phyloP scores from a whole-genome alignment of 2,797 vertebrate genomes.

The Erethizon dorsatum region DNA sequence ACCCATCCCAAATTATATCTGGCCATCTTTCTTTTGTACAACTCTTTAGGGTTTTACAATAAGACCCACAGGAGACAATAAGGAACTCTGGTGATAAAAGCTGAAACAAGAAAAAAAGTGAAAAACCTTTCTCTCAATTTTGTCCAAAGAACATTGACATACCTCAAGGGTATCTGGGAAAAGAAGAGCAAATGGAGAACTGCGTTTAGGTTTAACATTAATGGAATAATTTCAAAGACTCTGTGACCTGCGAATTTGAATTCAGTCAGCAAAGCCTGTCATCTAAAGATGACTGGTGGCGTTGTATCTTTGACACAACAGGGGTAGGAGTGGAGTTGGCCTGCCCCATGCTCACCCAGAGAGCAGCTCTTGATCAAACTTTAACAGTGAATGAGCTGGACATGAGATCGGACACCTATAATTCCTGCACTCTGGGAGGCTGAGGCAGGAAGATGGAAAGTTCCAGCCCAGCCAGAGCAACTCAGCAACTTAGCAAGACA shows the following conservation, averaged over 20 bases:
- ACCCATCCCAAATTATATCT: background rate
- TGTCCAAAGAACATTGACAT: background rate
- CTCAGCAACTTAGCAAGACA: background rate
- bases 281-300: background rate
- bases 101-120: background rate
- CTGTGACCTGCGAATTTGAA: background rate
- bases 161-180: background rate
- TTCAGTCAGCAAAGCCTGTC: background rate
- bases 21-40: background rate
- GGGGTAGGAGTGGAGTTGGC: accelerated
- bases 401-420: background rate
- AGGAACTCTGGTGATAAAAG: background rate
- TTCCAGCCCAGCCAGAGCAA: background rate
- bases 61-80: background rate
- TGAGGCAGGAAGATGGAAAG: background rate
- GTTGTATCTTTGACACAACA: background rate
- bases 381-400: background rate
- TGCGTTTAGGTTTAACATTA: background rate
- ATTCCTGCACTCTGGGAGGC: background rate
- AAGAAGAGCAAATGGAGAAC: background rate
- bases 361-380: background rate
- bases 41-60: background rate
- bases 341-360: background rate
- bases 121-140: background rate
- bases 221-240: background rate